These are phyloP conservation scores for Thalassaphorura encarpata DNA, from an alignment of 1,140 invertebrate genomes.

Conservation along the genomic window DNA sequence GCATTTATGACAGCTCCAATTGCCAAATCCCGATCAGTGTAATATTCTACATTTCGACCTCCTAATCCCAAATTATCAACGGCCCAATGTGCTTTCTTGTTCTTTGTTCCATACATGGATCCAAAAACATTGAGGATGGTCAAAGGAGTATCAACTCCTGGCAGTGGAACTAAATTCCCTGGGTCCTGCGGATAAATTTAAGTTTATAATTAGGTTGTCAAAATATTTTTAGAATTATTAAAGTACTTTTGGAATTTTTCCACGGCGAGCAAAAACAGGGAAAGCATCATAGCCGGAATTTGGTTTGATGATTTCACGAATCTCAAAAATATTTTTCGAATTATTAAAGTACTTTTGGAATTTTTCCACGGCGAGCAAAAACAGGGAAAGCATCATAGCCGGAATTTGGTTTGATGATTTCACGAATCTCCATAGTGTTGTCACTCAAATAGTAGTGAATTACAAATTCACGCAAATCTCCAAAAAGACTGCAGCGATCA, in stretches of 20 bases:
- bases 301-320: slow-evolving; percentile 57
- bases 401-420: slow-evolving; percentile 53
- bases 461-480: slow-evolving; percentile 61
- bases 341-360: slow-evolving; percentile 58
- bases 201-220: slow-evolving; percentile 14
- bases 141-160: slow-evolving; percentile 27
- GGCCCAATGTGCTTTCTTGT: slow-evolving; percentile 25
- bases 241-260: slow-evolving; percentile 64
- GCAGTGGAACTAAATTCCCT: slow-evolving; percentile 21
- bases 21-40: slow-evolving; percentile 55
- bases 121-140: slow-evolving; percentile 32
- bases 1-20: slow-evolving; percentile 69
- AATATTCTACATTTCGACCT: slow-evolving; percentile 21
- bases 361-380: slow-evolving; percentile 59
- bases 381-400: slow-evolving; percentile 57
- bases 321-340: slow-evolving; percentile 51
- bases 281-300: slow-evolving; percentile 60
- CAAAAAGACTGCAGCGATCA: slow-evolving; percentile 56
- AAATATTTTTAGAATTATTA: no score
- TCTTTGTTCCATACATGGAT: slow-evolving; percentile 25
- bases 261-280: slow-evolving; percentile 58
- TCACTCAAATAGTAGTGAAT: slow-evolving; percentile 76
- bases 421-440: slow-evolving; percentile 79
- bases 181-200: slow-evolving; percentile 4
- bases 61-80: slow-evolving; percentile 29